Conservation (phyloP, 2,888 invertebrate species). For the Cephus spinipes region DNA sequence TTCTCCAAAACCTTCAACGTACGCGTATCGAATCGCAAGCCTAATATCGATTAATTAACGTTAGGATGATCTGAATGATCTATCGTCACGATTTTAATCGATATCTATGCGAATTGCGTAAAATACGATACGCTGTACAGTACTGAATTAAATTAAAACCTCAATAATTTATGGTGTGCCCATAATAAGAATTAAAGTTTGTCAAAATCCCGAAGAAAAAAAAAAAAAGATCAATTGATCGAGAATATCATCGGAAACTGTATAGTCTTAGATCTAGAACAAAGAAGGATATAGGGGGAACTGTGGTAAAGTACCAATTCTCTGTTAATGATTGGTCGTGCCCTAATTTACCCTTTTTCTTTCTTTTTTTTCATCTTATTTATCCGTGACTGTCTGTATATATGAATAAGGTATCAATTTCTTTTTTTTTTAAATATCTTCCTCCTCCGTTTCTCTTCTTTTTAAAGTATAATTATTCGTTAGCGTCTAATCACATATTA, state of each 20-base stretch:
- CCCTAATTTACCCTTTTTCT: neutral
- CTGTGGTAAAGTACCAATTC: neutral
- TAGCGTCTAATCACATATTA: conserved; percentile 27
- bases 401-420: conserved; percentile 17
- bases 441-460: conserved; percentile 15
- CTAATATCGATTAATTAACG: neutral
- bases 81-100: neutral
- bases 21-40: neutral
- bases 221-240: neutral
- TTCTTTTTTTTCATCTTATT: conserved; percentile 23
- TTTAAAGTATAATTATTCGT: conserved; percentile 27
- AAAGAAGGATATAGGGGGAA: neutral
- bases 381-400: conserved; percentile 38
- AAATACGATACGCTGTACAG: neutral
- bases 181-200: neutral
- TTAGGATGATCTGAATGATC: neutral
- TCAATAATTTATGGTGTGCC: neutral
- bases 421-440: neutral
- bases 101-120: neutral
- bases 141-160: neutral
- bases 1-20: neutral
- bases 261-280: neutral
- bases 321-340: neutral
- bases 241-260: neutral
- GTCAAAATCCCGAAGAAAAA: neutral